These are phyloP conservation scores for Lytechinus pictus DNA, from an alignment of 35 echinoderm and acorn worm genomes.

Conservation along the genomic window DNA sequence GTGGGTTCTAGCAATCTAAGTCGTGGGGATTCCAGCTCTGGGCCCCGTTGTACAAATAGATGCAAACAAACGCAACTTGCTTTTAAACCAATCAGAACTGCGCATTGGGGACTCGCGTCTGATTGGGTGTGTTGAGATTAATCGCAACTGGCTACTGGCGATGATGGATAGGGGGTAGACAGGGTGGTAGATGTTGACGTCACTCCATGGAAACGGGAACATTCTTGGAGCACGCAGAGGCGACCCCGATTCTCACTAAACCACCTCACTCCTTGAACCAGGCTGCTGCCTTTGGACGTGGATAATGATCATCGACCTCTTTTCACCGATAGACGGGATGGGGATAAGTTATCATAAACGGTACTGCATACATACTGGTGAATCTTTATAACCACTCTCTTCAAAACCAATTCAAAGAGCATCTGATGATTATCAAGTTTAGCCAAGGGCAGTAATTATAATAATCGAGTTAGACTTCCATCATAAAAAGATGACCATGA, in stretches of 20 bases:
- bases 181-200: neutral
- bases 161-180: neutral
- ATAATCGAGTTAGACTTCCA: neutral
- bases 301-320: neutral
- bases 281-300: neutral
- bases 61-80: too few species aligned
- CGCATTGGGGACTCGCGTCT: too few species aligned
- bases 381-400: neutral
- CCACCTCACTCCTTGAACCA: neutral
- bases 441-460: neutral
- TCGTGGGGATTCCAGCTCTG: neutral
- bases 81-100: too few species aligned
- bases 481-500: neutral
- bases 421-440: neutral
- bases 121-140: too few species aligned
- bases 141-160: too few species aligned
- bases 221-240: neutral
- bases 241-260: neutral
- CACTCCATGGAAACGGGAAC: neutral
- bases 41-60: too few species aligned
- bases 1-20: neutral
- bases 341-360: neutral
- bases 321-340: neutral
- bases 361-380: neutral
- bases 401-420: neutral